Conservation (phyloP, 2,888 invertebrate genomes). For the Phorcus lineatus region DNA sequence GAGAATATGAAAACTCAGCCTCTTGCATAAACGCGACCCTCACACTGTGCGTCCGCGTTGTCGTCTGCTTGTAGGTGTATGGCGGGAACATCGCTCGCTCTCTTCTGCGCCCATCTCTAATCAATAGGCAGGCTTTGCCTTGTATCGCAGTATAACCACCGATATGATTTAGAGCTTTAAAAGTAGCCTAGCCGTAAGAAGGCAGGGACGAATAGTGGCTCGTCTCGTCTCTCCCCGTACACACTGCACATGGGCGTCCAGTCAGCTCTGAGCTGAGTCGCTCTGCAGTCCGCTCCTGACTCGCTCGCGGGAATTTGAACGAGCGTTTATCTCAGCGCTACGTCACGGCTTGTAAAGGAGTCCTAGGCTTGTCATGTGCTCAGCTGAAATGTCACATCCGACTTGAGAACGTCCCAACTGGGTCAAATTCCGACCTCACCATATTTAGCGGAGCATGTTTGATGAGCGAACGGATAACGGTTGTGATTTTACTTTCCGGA, state of each 20-base stretch:
- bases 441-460: constrained; percentile 8
- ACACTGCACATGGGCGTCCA: too few species aligned
- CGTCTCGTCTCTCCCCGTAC: not conserved
- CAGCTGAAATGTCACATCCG: constrained; percentile 4
- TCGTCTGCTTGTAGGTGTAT: not conserved
- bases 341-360: not conserved
- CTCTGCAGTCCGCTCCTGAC: too few species aligned
- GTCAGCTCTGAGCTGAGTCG: too few species aligned
- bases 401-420: not conserved
- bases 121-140: not conserved
- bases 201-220: not conserved
- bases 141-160: not conserved
- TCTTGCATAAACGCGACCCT: not conserved
- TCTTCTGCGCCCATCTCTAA: not conserved
- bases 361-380: not conserved
- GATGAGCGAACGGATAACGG: not conserved
- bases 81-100: not conserved
- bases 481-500: not conserved
- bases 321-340: constrained; percentile 4
- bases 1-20: not conserved
- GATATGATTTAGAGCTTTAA: constrained; percentile 13
- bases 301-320: constrained; percentile 12
- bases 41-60: not conserved
- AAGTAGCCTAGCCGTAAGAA: constrained; percentile 3
- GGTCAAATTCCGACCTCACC: constrained; percentile 10